Base-by-base conservation (phyloP, 2,113 vertebrate species). In the Charadrius vociferus region DNA sequence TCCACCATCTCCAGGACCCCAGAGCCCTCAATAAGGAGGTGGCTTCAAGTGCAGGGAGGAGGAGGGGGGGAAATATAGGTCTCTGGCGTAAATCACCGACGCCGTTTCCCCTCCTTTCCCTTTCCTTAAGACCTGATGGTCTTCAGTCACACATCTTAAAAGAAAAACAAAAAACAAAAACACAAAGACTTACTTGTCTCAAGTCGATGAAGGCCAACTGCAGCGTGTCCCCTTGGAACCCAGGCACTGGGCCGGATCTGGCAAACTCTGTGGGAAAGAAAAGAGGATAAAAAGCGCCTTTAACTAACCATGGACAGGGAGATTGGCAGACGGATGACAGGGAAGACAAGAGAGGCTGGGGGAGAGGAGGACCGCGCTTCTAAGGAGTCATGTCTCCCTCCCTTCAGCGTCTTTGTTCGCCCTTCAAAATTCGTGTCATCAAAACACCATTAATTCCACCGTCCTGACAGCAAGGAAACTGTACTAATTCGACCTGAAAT, bases 121-220 rank as follows among this genome's bases (percentile, higher is more conserved):
- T 97, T 98, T 96, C 98, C 98, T 98, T 97, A 98, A 98, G 98
- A 98, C 98, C 98, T 98, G 98, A 98, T 98, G 98, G 98, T 98
- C 98, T 98, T 98, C 98, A 99, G 98, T 98, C 98, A 99, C 98
- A 98, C 98, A 98, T 98, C 98, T 98, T 98, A 98, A 98, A 98
- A 98, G 98, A 88, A 98, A 98, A 98, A 98, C 98, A 98, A 98
- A 98, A 98, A 98, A 98, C 98, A 98, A 98, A 98, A 98, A 97
- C 98, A 99, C 99, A 99, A 99, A 99, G 99, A 99, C 99, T 99
- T 99, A 99, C 99, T 99, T 99, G 99, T 99, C 99, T 99, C 99
- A 99, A 99, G 99, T 99, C 99, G 99, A 99, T 99, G 99, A 99
- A 99, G 99, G 99, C 99, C 99, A 99, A 99, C 99, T 99, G 99